These are phyloP conservation scores for Pissodes strobi DNA, from an alignment of 1,140 invertebrate species.

Conservation along the genomic window DNA sequence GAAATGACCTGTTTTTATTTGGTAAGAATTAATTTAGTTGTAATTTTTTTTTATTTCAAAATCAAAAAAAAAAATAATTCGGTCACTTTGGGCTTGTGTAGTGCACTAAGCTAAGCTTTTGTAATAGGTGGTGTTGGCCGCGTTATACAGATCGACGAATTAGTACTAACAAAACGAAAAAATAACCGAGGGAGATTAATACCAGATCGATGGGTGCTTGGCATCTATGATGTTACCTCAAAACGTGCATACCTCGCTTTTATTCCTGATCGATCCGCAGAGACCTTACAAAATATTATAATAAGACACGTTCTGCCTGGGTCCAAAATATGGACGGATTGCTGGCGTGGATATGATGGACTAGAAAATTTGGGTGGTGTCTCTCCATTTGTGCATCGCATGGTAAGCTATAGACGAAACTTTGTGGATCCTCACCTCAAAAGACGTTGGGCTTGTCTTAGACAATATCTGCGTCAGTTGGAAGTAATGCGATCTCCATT, in stretches of 20 bases:
- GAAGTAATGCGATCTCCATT: background rate
- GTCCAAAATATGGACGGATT: constrained; percentile 13
- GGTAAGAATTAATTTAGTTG: too few species aligned
- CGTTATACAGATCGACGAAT: background rate
- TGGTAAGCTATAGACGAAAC: constrained; percentile 12
- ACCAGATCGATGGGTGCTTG: background rate
- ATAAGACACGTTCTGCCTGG: constrained; percentile 9
- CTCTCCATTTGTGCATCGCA: constrained; percentile 11
- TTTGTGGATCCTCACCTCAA: constrained; percentile 17
- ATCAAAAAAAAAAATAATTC: too few species aligned
- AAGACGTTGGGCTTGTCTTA: constrained; percentile 7
- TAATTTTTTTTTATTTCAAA: too few species aligned
- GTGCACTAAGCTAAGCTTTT: too few species aligned
- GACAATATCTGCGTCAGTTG: background rate
- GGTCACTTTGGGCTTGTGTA: too few species aligned
- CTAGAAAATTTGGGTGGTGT: constrained; percentile 1
- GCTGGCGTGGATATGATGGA: constrained; percentile 3
- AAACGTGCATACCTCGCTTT: background rate
- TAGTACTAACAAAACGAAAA: background rate
- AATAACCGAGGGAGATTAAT: background rate
- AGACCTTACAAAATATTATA: background rate
- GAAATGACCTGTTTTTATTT: too few species aligned
- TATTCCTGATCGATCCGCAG: constrained; percentile 3
- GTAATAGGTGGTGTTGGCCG: background rate
- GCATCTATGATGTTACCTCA: background rate